phyloP scores from a whole-genome alignment of 2,797 vertebrate genomes.

The Taeniopygia guttata region DNA sequence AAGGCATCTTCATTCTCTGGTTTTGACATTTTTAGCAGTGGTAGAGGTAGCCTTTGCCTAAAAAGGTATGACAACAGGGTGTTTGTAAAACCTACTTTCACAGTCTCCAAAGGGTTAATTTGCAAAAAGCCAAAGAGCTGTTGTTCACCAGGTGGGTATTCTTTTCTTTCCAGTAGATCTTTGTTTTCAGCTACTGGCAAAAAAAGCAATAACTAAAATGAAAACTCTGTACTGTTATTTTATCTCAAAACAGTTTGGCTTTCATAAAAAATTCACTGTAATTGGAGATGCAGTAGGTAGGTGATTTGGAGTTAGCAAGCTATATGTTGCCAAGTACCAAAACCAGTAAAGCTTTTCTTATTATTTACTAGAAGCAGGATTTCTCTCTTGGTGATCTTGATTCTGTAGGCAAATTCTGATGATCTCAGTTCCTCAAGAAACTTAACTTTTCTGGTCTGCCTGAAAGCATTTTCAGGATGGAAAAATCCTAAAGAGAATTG shows the following conservation, averaged over 20 bases:
- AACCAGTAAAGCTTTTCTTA: background rate
- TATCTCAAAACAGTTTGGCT: background rate
- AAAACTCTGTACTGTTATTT: background rate
- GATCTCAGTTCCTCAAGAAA: background rate
- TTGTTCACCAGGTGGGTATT: background rate
- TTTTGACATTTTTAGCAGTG: background rate
- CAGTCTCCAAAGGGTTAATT: background rate
- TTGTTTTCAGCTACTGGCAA: background rate
- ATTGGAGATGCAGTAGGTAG: background rate
- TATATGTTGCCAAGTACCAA: background rate
- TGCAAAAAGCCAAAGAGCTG: background rate
- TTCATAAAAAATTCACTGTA: background rate
- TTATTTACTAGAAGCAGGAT: background rate
- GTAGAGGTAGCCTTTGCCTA: background rate
- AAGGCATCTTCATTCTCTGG: background rate
- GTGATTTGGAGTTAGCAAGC: background rate
- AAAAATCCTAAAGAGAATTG: background rate
- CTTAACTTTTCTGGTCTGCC: background rate
- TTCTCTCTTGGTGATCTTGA: background rate
- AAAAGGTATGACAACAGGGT: background rate
- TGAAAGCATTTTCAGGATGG: background rate
- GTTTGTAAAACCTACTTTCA: background rate
- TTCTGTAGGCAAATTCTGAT: background rate
- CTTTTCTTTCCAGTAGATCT: background rate
- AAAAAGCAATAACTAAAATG: background rate